Base-by-base conservation (phyloP, 2,888 invertebrate species). In the Andrena flavipes region DNA sequence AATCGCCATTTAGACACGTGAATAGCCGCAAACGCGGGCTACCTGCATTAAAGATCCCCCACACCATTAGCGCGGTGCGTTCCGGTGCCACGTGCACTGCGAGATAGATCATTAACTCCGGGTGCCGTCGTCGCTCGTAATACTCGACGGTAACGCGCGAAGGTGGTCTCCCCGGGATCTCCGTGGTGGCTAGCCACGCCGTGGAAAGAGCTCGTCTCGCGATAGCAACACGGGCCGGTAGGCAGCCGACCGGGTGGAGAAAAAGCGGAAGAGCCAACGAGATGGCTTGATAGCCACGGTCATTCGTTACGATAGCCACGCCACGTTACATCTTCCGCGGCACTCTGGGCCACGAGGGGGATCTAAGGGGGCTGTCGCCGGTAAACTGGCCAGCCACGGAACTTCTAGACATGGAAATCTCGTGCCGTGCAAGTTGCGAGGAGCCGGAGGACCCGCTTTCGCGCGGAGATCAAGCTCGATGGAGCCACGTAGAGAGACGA, bases 61-160 rank as follows among this genome's bases (percentile, higher is more conserved):
- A 1, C 13, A 54, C 70, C 72, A 79, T 69, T 76, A 69, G 35
- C 60, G 62, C 54, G 51, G 26, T 72, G 65, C 35, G 59, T 82
- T 84, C 76, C 70, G 10, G 64, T n/a, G 68, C 64, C 78, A 80
- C 71, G 79, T 62, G 76, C 51, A 73, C 59, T 73, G 23, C 23
- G 54, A 76, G 76, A 73, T 79, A 81, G 79, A 87, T 87, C 84
- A 82, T 87, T 88, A 88, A 87, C 84, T 79, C 77, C 56, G 59
- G 71, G 68, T 13, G 16, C 5, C 42, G 42, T 76, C 73, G 79
- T 71, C 67, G 76, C 64, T 82, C 72, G 77, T 85, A 81, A 87
- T 70, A 79, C 75, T 69, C 26, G 65, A 33, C 63, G 59, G 48
- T 80, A 68, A 69, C 75, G 76, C 75, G 75, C 13, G 80, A 30